phyloP scores from a whole-genome alignment of 2,797 vertebrate species.

The Squalus acanthias region DNA sequence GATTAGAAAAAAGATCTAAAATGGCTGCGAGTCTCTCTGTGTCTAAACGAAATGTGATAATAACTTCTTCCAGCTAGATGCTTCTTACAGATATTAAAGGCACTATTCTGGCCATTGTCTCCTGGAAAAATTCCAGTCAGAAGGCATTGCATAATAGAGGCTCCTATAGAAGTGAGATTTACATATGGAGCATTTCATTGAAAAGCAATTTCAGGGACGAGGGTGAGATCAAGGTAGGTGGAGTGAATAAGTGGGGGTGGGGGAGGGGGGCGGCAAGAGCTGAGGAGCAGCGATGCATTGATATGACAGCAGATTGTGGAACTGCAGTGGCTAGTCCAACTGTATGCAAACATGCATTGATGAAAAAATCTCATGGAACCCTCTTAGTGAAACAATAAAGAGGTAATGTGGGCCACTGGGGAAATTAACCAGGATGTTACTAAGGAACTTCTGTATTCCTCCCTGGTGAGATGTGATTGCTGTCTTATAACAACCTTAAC shows the following conservation, averaged over 20 bases:
- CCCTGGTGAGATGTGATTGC: conserved; percentile 19
- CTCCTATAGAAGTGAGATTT: background rate
- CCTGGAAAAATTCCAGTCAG: too few relatives aligned
- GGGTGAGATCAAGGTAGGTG: background rate
- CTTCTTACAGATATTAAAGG: background rate
- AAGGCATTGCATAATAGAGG: background rate
- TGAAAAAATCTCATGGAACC: conserved; percentile 15
- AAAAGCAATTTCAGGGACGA: background rate
- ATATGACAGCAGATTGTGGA: background rate
- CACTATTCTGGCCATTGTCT: background rate
- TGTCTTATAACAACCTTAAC: background rate
- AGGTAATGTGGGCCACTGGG: conserved; percentile 15
- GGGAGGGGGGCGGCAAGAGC: background rate
- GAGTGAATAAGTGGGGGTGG: background rate
- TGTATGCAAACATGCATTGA: background rate
- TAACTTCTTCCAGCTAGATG: background rate
- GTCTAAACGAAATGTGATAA: background rate
- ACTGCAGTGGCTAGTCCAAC: too few relatives aligned
- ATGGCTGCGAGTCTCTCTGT: background rate
- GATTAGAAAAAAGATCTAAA: background rate
- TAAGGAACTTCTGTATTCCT: background rate
- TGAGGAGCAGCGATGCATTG: background rate
- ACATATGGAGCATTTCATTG: background rate
- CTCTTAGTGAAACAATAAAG: conserved; percentile 22
- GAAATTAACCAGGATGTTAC: conserved; percentile 28